phyloP scores from a whole-genome alignment of 2,888 invertebrate genomes.

The Malthinus seriepunctatus region DNA sequence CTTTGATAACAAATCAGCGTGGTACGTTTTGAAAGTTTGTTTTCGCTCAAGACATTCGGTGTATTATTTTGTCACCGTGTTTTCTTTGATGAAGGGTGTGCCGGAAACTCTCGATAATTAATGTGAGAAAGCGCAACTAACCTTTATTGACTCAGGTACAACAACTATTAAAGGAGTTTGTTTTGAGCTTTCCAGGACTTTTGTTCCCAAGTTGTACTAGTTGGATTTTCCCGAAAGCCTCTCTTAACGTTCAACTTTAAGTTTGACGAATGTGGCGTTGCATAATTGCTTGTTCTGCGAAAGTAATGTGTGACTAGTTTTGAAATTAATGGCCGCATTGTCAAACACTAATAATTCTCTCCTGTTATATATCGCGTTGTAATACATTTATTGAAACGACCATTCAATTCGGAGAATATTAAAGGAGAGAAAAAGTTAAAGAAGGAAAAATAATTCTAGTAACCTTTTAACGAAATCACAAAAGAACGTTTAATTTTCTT shows the following conservation, averaged over 20 bases:
- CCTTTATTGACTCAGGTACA: constrained; percentile 28
- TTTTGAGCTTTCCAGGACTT: constrained; percentile 21
- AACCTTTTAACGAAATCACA: too few relatives aligned
- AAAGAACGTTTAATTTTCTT: too few relatives aligned
- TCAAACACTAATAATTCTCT: too few relatives aligned
- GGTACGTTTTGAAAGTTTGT: constrained; percentile 12
- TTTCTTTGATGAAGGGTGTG: constrained; percentile 24
- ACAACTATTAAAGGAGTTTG: constrained; percentile 26
- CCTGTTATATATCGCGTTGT: too few relatives aligned
- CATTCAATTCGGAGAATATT: too few relatives aligned
- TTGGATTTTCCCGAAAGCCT: constrained; percentile 2
- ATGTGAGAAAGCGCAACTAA: constrained; percentile 21
- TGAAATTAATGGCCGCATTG: constrained; percentile 9
- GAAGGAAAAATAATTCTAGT: too few relatives aligned
- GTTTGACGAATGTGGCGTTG: constrained; percentile 17
- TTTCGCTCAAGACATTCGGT: constrained; percentile 19
- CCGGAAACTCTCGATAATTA: constrained; percentile 24
- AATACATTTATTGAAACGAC: too few relatives aligned
- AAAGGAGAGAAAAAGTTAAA: too few relatives aligned
- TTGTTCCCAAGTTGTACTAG: constrained; percentile 12
- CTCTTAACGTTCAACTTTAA: constrained; percentile 5
- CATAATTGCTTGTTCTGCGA: constrained; percentile 12
- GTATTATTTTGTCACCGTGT: constrained; percentile 25
- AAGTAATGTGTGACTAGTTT: constrained; percentile 12
- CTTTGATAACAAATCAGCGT: constrained; percentile 23